These are phyloP conservation scores for western clawed frog (Xenopus tropicalis) DNA, from an alignment of 2,113 vertebrate species.

Conservation along the genomic window DNA sequence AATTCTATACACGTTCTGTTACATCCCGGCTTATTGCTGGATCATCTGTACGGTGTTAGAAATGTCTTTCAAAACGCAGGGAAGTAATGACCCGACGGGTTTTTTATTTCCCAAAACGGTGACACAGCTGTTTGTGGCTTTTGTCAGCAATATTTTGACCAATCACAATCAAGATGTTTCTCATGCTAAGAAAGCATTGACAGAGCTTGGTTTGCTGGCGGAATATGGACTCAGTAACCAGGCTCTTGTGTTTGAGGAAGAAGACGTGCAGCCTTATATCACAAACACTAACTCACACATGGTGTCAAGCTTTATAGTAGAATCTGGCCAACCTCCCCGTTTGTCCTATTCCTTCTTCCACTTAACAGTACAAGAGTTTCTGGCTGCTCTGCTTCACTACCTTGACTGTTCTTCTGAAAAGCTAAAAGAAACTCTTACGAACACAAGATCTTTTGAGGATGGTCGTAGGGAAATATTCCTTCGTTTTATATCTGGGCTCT, in stretches of 20 bases:
- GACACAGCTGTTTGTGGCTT: constrained; percentile 56
- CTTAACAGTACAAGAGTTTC: constrained; percentile 60
- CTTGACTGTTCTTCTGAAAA: constrained; percentile 42
- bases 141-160: constrained; percentile 52
- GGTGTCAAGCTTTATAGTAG: constrained; percentile 13
- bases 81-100: background rate
- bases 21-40: constrained; percentile 66
- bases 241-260: constrained; percentile 44
- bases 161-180: constrained; percentile 47
- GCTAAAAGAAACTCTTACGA: constrained; percentile 44
- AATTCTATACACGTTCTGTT: constrained; percentile 57
- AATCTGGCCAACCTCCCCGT: constrained; percentile 44
- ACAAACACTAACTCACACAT: constrained; percentile 41
- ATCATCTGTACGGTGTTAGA: constrained; percentile 28
- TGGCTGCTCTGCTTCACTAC: constrained; percentile 59
- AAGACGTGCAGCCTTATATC: constrained; percentile 44
- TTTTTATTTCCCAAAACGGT: constrained; percentile 59
- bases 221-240: constrained; percentile 22
- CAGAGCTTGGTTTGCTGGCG: constrained; percentile 11
- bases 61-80: background rate
- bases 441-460: constrained; percentile 19
- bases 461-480: constrained; percentile 46
- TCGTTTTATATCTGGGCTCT: constrained; percentile 62
- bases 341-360: constrained; percentile 57
- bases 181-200: background rate